These are phyloP conservation scores for Pedicia rivosa DNA, from an alignment of 2,888 invertebrate species.

Conservation along the genomic window DNA sequence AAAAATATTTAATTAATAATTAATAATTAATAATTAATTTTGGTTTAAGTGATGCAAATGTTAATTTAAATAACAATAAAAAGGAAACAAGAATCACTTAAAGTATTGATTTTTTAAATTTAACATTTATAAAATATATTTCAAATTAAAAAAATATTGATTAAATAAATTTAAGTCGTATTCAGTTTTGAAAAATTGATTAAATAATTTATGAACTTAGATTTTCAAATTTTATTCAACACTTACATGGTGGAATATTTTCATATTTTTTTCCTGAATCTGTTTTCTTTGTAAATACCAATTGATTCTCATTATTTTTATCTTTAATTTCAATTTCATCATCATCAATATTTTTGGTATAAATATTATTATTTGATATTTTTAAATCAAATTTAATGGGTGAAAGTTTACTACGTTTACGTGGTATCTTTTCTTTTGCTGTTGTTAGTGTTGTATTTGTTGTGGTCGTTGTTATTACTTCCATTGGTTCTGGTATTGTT, in stretches of 20 bases:
- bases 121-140: too few species aligned
- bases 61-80: background rate
- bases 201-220: too few species aligned
- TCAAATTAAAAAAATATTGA: too few species aligned
- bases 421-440: too few species aligned
- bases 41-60: background rate
- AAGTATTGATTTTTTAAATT: too few species aligned
- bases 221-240: too few species aligned
- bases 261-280: constrained; percentile 39
- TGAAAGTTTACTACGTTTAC: constrained; percentile 19
- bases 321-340: constrained; percentile 14
- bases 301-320: constrained; percentile 24
- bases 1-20: constrained; percentile 2
- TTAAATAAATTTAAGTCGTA: too few species aligned
- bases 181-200: too few species aligned
- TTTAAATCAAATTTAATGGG: constrained; percentile 26
- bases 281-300: constrained; percentile 32
- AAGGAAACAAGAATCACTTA: too few species aligned
- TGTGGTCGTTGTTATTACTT: background rate
- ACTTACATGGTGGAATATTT: constrained; percentile 40
- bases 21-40: too few species aligned
- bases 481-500: background rate
- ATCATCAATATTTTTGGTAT: constrained; percentile 10
- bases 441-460: background rate
- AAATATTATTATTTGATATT: constrained; percentile 8